Percentiles rank a stretch among this genome's conserved stretches.
Evolutionary conservation across 1,140 invertebrate genomes (phyloP).

Genomic region (Dryas iulia): DNA sequence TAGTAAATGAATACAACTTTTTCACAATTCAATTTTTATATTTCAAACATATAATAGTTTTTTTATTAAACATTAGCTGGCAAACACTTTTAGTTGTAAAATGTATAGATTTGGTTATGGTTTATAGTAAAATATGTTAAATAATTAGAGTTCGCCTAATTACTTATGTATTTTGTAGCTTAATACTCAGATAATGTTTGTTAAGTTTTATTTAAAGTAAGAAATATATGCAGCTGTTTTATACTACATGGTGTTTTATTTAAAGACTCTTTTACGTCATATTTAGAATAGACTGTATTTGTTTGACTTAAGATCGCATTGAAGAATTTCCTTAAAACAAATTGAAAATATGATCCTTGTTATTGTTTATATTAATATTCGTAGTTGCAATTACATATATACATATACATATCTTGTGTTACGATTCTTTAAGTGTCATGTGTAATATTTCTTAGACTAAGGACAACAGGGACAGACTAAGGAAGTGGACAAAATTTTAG

Average conservation of each 20-base stretch:
- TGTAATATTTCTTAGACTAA: no score
- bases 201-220: slow-evolving; percentile 29
- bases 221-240: slow-evolving; percentile 25
- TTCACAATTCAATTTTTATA: background rate
- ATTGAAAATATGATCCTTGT: no score
- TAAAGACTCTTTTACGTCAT: background rate
- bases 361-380: no score
- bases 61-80: background rate
- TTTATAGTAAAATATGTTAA: background rate
- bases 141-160: background rate
- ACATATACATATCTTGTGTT: no score
- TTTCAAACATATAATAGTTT: background rate
- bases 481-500: no score
- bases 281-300: no score
- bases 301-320: no score
- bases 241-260: slow-evolving; percentile 21
- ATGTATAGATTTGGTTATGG: background rate
- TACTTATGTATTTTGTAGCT: slow-evolving; percentile 14
- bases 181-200: slow-evolving; percentile 20
- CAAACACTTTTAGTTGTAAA: background rate
- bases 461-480: no score
- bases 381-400: no score
- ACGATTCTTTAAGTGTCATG: no score
- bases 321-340: no score
- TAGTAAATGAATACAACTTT: background rate